phyloP scores from a whole-genome alignment of 2,888 invertebrate genomes.

The Synergus itoensis region DNA sequence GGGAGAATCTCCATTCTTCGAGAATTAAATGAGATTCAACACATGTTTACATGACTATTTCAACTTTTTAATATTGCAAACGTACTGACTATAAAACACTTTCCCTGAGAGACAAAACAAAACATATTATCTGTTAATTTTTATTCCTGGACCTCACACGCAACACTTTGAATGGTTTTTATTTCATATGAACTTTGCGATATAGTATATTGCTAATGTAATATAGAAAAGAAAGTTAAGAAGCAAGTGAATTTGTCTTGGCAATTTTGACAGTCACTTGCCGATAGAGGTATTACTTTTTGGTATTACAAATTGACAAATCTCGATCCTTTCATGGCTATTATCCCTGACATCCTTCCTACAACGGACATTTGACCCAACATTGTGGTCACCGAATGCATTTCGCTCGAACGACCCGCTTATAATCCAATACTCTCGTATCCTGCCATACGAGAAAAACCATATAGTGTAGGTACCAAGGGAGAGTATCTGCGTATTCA shows the following conservation, averaged over 20 bases:
- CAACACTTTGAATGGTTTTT: background rate
- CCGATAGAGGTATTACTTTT: background rate
- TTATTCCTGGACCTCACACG: background rate
- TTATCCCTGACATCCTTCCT: constrained; percentile 64
- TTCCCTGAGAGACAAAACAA: background rate
- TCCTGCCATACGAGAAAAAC: constrained; percentile 57
- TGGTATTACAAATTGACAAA: constrained; percentile 38
- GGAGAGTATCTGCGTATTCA: constrained; percentile 43
- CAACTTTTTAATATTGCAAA: background rate
- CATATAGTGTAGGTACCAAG: constrained; percentile 51
- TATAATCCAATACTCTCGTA: constrained; percentile 57
- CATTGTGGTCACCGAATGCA: constrained; percentile 58
- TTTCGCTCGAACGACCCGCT: constrained; percentile 50
- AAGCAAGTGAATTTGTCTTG: background rate
- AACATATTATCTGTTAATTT: background rate
- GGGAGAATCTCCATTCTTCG: background rate
- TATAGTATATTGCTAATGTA: background rate
- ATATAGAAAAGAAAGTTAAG: background rate
- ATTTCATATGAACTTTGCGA: background rate
- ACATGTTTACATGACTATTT: constrained; percentile 1
- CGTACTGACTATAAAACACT: background rate
- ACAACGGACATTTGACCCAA: constrained; percentile 69
- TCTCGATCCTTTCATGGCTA: constrained; percentile 54
- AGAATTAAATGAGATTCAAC: constrained; percentile 7
- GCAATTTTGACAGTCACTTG: background rate